Evolutionary conservation across 2,888 invertebrate genomes (phyloP), one percentile per base, ranked within the genome.

Genomic region (Caenorhabditis sp.): DNA sequence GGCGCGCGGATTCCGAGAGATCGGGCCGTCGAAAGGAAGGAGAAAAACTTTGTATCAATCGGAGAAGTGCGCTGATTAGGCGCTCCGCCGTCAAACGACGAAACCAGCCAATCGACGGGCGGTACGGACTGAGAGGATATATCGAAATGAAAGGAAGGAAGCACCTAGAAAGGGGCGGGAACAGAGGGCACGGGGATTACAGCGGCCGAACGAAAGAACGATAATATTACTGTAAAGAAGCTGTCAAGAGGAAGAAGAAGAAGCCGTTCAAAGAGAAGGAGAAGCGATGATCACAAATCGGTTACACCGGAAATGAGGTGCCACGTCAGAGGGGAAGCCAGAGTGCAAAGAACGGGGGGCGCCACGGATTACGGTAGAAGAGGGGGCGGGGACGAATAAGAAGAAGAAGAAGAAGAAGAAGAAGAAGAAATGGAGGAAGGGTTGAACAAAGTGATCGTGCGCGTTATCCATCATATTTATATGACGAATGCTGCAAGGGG

Each of bases 21-120:
- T 63, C 43, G 45, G 41, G 35, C 22, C 45, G 37, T 41, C 24
- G 27, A 56, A 27, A 41, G 32, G 35, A 37, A 61, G 41, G 43
- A 46, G 45, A 70, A 70, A 70, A 70, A 70, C 70, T 70, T 59
- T 70, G 70, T 70, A 70, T 70, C 70, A 70, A 70, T 70, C 70
- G 70, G 70, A 66, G 30, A 35, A 7, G 39, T 9, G 22, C 50
- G 53, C 70, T 70, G 70, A 70, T 70, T 70, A 70, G 70, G 70
- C 70, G 70, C 59, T 70, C 59, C 70, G 35, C 17, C 6, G 58
- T 39, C 50, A 55, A 65, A 55, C 46, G 39, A 55, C 35, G 39
- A 68, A 61, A 53, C 59, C 52, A 70, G 59, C 70, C 63, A 63
- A 63, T 52, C 43, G 62, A 65, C 56, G 66, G 66, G 39, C 66